These are phyloP conservation scores for Liparis tanakae DNA, from an alignment of 2,797 vertebrate genomes.

Conservation along the genomic window DNA sequence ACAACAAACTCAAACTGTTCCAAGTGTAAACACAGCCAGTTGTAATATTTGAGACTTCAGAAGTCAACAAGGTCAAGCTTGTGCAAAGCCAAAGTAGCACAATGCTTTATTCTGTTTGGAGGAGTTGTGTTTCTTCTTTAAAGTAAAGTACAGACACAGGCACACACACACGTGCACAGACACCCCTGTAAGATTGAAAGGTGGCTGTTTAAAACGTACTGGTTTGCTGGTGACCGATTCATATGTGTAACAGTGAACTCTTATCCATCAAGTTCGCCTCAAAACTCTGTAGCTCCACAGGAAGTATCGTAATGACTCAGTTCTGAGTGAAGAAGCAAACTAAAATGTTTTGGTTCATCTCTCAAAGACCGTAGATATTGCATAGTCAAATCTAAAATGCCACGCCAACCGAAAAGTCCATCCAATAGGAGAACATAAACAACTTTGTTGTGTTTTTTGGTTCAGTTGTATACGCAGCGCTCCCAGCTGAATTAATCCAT, in stretches of 20 bases:
- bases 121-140: not conserved
- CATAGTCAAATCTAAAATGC: not conserved
- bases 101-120: conserved; percentile 13
- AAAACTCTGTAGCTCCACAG: not conserved
- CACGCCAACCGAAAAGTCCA: not conserved
- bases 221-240: not conserved
- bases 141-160: not conserved
- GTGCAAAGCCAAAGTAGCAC: conserved; percentile 10
- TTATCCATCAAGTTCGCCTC: not conserved
- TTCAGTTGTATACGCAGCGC: conserved; percentile 8
- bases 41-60: conserved; percentile 30
- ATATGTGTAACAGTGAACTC: not conserved
- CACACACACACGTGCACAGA: not conserved
- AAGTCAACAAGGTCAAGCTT: conserved; percentile 23
- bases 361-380: not conserved
- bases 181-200: not conserved
- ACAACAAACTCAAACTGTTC: conserved; percentile 24
- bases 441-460: conserved; percentile 10
- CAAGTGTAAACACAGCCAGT: conserved; percentile 21
- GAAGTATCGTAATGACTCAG: not conserved
- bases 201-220: not conserved
- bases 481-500: conserved; percentile 19
- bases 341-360: not conserved
- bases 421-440: not conserved
- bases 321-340: not conserved